A percentile compares a stretch with the other conserved stretches of the same genome.
phyloP scores from a whole-genome alignment of 2,888 invertebrate species.

The Latrodectus elegans region DNA sequence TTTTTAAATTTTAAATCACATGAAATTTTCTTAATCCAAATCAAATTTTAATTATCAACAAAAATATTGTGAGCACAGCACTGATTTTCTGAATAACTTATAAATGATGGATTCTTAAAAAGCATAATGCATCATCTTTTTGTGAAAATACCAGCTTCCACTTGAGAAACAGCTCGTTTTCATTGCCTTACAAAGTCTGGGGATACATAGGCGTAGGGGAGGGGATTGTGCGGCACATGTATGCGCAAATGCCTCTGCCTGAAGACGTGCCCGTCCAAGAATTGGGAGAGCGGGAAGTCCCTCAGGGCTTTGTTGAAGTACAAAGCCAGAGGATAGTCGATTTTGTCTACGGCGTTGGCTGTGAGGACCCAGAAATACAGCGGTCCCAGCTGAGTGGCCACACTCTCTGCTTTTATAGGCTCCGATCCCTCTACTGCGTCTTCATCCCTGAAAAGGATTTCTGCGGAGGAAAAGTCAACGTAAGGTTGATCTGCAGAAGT shows the following conservation, averaged over 20 bases:
- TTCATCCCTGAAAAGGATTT: slow-evolving; percentile 65
- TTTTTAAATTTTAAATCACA: no score
- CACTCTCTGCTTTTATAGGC: slow-evolving; percentile 53
- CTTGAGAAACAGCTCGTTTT: not conserved
- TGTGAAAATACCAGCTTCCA: not conserved
- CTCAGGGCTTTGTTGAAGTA: slow-evolving; percentile 70
- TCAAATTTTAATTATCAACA: no score
- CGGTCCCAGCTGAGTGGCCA: slow-evolving; percentile 70
- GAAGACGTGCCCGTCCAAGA: slow-evolving; percentile 36
- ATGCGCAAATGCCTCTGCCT: slow-evolving; percentile 57
- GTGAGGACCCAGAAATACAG: slow-evolving; percentile 71
- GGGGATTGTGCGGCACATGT: slow-evolving; percentile 61
- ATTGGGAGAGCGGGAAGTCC: slow-evolving; percentile 60
- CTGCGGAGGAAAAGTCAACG: slow-evolving; percentile 70
- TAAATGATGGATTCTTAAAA: no score
- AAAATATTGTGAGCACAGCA: no score
- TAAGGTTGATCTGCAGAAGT: slow-evolving; percentile 71
- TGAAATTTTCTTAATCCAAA: no score
- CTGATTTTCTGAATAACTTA: no score
- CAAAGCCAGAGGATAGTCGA: slow-evolving; percentile 67
- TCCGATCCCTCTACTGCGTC: slow-evolving; percentile 48
- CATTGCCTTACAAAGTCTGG: slow-evolving; percentile 33
- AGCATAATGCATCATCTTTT: no score
- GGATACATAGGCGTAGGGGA: slow-evolving; percentile 67
- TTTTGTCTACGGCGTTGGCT: slow-evolving; percentile 70